A percentile compares a stretch with the other conserved stretches of the same genome.
Conservation (phyloP, 2,888 invertebrate species). For the Drosophila longiperda region DNA sequence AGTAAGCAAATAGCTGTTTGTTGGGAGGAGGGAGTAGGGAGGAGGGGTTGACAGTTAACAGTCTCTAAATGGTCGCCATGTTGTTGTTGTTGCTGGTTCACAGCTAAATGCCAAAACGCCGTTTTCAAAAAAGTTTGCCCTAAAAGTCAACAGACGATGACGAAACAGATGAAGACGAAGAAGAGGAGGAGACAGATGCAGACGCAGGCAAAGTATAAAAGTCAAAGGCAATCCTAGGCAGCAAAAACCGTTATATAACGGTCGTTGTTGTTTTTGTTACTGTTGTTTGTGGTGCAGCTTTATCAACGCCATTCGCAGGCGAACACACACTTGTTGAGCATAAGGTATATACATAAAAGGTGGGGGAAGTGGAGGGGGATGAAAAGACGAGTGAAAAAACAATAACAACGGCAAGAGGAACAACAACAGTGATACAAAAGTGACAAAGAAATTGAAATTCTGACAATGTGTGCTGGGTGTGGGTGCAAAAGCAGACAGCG, state of each 20-base stretch:
- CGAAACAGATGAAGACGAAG: neutral
- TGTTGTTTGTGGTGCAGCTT: conserved; percentile 59
- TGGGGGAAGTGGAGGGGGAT: neutral
- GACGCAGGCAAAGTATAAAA: conserved; percentile 35
- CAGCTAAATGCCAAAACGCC: conserved; percentile 71
- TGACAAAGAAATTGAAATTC: conserved; percentile 78
- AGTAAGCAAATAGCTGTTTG: conserved; percentile 43
- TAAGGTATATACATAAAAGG: conserved; percentile 31
- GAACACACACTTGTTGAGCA: conserved; percentile 72
- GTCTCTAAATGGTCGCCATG: conserved; percentile 54
- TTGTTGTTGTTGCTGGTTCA: conserved; percentile 35
- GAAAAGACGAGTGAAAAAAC: conserved; percentile 28
- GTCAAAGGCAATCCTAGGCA: conserved; percentile 47
- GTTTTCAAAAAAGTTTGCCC: conserved; percentile 69
- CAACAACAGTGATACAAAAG: conserved; percentile 51
- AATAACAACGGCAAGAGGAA: conserved; percentile 15
- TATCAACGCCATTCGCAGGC: conserved; percentile 54
- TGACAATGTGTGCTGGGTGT: conserved; percentile 34
- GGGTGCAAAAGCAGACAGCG: conserved; percentile 9
- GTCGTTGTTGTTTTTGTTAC: conserved; percentile 22
- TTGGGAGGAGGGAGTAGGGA: neutral
- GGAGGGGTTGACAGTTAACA: conserved; percentile 42
- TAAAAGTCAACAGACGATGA: conserved; percentile 35
- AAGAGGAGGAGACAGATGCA: conserved; percentile 3
- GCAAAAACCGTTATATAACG: conserved; percentile 39